Base-by-base conservation (phyloP, 2,113 vertebrate genomes). In the Plecturocebus donacophilus region DNA sequence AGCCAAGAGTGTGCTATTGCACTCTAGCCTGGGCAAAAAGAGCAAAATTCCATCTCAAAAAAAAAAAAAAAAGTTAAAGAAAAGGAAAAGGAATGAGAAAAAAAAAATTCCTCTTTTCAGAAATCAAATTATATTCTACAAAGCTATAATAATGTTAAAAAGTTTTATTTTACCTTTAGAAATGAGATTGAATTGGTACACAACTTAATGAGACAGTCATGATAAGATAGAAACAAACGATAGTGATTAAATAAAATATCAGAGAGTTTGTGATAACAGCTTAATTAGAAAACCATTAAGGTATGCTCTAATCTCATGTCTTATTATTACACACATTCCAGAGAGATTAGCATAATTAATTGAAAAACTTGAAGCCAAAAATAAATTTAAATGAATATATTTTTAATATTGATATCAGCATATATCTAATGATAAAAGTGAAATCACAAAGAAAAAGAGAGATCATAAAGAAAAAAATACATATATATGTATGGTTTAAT, bases 251-350 rank as follows among this genome's bases (percentile, higher is more conserved):
- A 76, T 61, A 45, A 91, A 85, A 64, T 81, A 71, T 89, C 73
- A 95, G 56, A 80, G 5, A 23, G 1, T 42, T 97, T 42, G 4
- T 79, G 58, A 76, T 86, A 94, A 85, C 70, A 86, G 25, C 40
- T 56, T 92, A 94, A 82, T 32, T 79, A 92, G 38, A 79, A 87
- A 94, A 87, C 12, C 87, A 85, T 93, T 71, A 84, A 82, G 23
- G 9, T 94, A 49, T 82, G 56, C 14, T 17, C 10, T 56, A 89
- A 10, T 40, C 47, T 81, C n/a, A 54, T 52, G 10, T 90, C 21
- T 56, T 87, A 68, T 56, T 71, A 82, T 47, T 54, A 32, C 20
- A 40, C n/a, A 81, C 56, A 94, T 71, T 87, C 27, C 80, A 95
- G 35, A 76, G 58, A 47, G n/a, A 85, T 38, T 73, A 92, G 21